Base-by-base conservation (phyloP, 2,797 vertebrate species). In the Pangasius djambal region DNA sequence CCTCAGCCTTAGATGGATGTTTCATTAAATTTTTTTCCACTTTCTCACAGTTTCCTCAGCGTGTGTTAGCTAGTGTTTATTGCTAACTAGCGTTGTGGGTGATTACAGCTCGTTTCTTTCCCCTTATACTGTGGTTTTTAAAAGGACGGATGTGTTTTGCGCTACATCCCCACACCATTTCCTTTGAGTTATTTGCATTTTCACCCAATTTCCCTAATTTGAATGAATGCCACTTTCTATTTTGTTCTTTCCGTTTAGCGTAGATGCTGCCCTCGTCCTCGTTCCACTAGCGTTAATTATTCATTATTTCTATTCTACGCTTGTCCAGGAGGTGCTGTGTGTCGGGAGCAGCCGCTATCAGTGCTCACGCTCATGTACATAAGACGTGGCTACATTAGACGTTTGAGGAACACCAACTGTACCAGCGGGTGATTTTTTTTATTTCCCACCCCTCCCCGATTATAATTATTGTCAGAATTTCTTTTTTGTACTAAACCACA, bases 341-440 rank as follows among this genome's bases (percentile, higher is more conserved):
- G 55, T 77, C 84, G 88, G 90, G 89, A 90, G 97, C 97, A 99
- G 97, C 98, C 97, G 98, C 99, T 98, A 98, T 97, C 97, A 93
- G 90, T 94, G 95, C 95, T 95, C 95, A 92, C 92, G 92, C 94
- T 95, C 93, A 92, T 96, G 95, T 96, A 92, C 93, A 95, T 95
- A 94, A 90, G 7, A 57, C 12, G 6, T 0, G 40, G 9, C 13
- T 83, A 63, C 44, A 48, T 20, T 48, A 48, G 40, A n/a, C 6
- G 0, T 81, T 57, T 81, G 22, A 34, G 50, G 31, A 81, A 40
- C 22, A 40, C 2, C 6, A n/a, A 61, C 77, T 78, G 70, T 86
- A 70, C 63, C 9, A 18, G 3, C 50, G 40, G 7, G 3, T 74
- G 72, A 8, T 67, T 40, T 1, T 44, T 52, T 90, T n/a, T 1